Base-by-base conservation (phyloP, 2,113 vertebrate species). In the Sorex araneus region DNA sequence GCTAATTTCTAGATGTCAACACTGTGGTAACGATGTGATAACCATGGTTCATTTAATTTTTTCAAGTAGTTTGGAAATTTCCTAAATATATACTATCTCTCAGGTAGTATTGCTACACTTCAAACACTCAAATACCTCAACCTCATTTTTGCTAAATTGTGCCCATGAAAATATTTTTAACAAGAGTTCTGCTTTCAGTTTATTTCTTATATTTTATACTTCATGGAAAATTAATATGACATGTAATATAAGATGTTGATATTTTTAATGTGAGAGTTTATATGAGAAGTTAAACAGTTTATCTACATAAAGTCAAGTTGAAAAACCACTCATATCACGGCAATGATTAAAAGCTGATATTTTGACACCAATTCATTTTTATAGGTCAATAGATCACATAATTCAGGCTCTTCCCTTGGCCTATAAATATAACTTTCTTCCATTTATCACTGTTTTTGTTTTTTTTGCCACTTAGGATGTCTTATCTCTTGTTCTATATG, bases 11-110 rank as follows among this genome's bases (percentile, higher is more conserved):
- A 81, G 43, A 84, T 67, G 28, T 73, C 60, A 84, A 47, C 30
- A 79, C 6, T 34, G 16, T 87, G 75, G 70, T 87, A 2, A 54
- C 67, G 0, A 40, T 66, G 8, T 66, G 12, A 5, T 66, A 67
- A 77, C 27, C 54, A 54, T 15, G 15, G 54, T 54, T 54, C 18
- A 54, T 16, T 54, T 15, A 19, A 40, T 40, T 40, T 40, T 40
- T 70, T 84, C 78, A 74, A 76, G 70, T 84, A 86, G 92, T 66
- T 63, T 23, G 34, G 73, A 27, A 73, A 32, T 94, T 18, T 87
- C 34, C 12, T 75, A 79, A 73, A 79, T 30, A 36, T 81, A 28
- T 40, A 45, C 74, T 47, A 84, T 12, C 71, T 84, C 43, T 43
- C 2, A 45, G 28, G 30, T 63, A 79, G 28, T 84, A 83, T 63